Percentiles rank a stretch among this genome's conserved stretches.
Evolutionary conservation across 2,797 vertebrate species (phyloP).

Genomic region (Pseudochromis fuscus): DNA sequence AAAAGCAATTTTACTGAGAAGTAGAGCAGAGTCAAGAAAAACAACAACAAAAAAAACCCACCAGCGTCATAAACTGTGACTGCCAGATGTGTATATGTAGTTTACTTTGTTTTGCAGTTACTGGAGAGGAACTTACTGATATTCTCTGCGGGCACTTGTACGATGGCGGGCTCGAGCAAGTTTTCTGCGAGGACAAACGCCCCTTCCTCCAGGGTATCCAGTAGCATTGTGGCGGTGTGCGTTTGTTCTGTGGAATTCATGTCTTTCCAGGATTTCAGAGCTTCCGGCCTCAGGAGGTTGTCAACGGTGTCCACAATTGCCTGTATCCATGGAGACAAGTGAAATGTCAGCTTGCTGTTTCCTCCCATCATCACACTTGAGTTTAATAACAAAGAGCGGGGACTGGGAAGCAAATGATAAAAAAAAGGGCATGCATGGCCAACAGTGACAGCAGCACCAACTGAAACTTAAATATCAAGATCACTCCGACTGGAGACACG

Average conservation of each 20-base stretch:
- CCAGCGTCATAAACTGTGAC: slow-evolving; percentile 30
- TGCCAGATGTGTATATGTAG: slow-evolving; percentile 31
- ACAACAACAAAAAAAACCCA: slow-evolving; percentile 35
- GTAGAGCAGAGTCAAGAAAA: slow-evolving; percentile 3
- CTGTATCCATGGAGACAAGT: slow-evolving; percentile 90
- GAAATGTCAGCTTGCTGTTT: slow-evolving; percentile 73
- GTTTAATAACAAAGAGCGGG: slow-evolving; percentile 58
- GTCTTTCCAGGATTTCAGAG: slow-evolving; percentile 97
- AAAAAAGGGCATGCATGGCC: slow-evolving; percentile 70
- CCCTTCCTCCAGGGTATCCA: slow-evolving; percentile 97
- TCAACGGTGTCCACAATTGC: slow-evolving; percentile 99
- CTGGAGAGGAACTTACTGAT: slow-evolving; percentile 89
- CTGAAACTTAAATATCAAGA: slow-evolving; percentile 56
- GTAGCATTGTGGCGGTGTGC: slow-evolving; percentile 96
- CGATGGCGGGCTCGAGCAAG: slow-evolving; percentile 95
- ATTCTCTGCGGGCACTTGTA: slow-evolving; percentile 97
- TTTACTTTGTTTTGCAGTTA: slow-evolving; percentile 39
- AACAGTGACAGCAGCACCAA: slow-evolving; percentile 62
- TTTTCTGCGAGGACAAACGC: slow-evolving; percentile 99
- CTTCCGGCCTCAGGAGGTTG: slow-evolving; percentile 97
- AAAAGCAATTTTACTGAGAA: slow-evolving; percentile 36
- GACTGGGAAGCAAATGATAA: slow-evolving; percentile 69
- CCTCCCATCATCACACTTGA: slow-evolving; percentile 57
- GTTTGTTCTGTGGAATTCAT: slow-evolving; percentile 98
- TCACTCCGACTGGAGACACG: slow-evolving; percentile 44